These are phyloP conservation scores for Hepsetus odoe DNA, from an alignment of 2,113 vertebrate species.

Conservation along the genomic window DNA sequence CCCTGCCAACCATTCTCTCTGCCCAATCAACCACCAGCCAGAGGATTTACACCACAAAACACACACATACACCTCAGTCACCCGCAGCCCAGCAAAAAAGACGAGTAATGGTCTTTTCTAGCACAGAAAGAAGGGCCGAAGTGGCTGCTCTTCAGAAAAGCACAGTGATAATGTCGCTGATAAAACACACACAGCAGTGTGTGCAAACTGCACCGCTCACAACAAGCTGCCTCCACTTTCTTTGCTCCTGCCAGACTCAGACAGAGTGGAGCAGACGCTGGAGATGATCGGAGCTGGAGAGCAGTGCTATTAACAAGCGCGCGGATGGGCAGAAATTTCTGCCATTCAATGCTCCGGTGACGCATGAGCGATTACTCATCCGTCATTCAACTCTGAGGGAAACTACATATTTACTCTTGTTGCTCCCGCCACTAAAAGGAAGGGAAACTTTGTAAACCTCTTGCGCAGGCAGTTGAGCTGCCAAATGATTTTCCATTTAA, in stretches of 20 bases:
- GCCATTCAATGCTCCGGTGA: background rate
- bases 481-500: background rate
- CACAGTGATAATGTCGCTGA: slow-evolving; percentile 63
- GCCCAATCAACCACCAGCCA: slow-evolving; percentile 81
- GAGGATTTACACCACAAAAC: slow-evolving; percentile 87
- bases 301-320: background rate
- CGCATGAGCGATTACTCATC: background rate
- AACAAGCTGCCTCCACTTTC: slow-evolving; percentile 7
- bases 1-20: slow-evolving; percentile 83
- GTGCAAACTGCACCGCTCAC: background rate
- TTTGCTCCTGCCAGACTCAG: background rate
- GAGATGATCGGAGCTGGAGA: background rate
- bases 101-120: slow-evolving; percentile 69
- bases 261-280: background rate
- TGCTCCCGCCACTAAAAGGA: slow-evolving; percentile 30
- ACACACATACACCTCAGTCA: slow-evolving; percentile 35
- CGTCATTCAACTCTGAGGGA: background rate
- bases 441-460: slow-evolving; percentile 19
- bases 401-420: slow-evolving; percentile 12
- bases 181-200: slow-evolving; percentile 39
- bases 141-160: slow-evolving; percentile 61
- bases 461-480: background rate
- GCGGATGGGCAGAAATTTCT: background rate
- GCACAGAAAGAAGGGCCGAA: slow-evolving; percentile 56
- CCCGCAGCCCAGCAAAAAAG: slow-evolving; percentile 45